Percentiles rank a stretch among this genome's conserved stretches.
Evolutionary conservation across 2,888 invertebrate genomes (phyloP).

Genomic region (Camptogramma bilineatum): DNA sequence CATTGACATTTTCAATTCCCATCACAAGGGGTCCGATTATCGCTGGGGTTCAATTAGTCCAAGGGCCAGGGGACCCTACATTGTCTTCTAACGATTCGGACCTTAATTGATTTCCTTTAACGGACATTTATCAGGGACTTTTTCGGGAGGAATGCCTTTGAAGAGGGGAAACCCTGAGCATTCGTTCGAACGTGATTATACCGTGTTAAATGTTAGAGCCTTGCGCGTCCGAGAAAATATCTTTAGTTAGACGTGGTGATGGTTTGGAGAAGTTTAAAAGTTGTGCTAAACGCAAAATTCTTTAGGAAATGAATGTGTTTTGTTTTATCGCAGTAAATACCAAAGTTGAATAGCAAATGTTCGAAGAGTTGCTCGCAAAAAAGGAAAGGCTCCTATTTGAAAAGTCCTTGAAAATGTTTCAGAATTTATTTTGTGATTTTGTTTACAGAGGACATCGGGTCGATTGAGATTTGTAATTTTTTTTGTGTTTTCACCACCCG

Average conservation of each 20-base stretch:
- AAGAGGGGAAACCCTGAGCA: conserved; percentile 1
- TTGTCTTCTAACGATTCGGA: conserved; percentile 21
- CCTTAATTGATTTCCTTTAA: conserved; percentile 32
- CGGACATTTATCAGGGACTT: conserved; percentile 20
- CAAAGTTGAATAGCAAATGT: background rate
- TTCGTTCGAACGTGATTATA: background rate
- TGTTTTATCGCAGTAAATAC: background rate
- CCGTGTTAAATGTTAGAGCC: background rate
- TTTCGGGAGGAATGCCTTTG: conserved; percentile 13
- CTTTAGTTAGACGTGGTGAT: background rate
- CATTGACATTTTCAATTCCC: conserved; percentile 36
- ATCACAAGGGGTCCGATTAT: conserved; percentile 37
- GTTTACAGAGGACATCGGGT: background rate
- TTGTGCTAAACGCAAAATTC: background rate
- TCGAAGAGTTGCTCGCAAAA: background rate
- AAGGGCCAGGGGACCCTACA: conserved; percentile 16
- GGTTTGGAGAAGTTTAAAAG: background rate
- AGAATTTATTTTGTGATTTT: background rate
- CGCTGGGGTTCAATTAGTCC: conserved; percentile 38
- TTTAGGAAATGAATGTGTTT: background rate
- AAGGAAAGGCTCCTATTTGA: background rate
- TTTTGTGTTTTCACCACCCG: background rate
- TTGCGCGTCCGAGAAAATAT: background rate
- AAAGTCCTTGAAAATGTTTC: background rate
- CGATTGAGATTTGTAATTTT: background rate